Evolutionary conservation across 2,888 invertebrate genomes (phyloP).

Genomic region (Patella ulyssiponensis): DNA sequence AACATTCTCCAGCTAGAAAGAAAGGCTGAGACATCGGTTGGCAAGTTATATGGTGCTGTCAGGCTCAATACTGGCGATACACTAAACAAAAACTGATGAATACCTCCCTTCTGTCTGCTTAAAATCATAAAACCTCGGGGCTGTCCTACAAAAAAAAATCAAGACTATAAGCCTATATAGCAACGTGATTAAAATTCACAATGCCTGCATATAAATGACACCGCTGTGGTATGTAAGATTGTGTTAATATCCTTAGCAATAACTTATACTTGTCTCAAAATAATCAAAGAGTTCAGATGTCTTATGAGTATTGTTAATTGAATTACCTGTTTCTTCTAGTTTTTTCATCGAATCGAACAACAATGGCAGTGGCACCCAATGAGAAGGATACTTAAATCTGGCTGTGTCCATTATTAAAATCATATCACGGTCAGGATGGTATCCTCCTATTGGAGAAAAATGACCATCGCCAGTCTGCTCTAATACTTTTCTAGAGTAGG

Average conservation of each 20-base stretch:
- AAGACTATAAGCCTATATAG: too few species aligned
- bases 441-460: conserved; percentile 71
- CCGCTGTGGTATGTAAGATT: too few species aligned
- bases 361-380: conserved; percentile 67
- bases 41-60: conserved; percentile 8
- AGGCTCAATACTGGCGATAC: conserved; percentile 29
- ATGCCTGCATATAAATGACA: too few species aligned
- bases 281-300: too few species aligned
- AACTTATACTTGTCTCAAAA: too few species aligned
- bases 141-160: conserved; percentile 30
- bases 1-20: not conserved
- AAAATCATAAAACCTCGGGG: conserved; percentile 42
- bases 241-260: too few species aligned
- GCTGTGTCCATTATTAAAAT: conserved; percentile 72
- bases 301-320: too few species aligned
- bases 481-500: conserved; percentile 66
- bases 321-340: conserved; percentile 59
- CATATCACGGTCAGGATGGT: conserved; percentile 64
- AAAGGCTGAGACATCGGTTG: not conserved
- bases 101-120: conserved; percentile 11
- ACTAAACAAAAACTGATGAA: conserved; percentile 26
- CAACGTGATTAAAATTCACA: too few species aligned
- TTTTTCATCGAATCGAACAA: conserved; percentile 69
- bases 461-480: conserved; percentile 71
- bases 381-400: conserved; percentile 72